Evolutionary conservation across 2,113 vertebrate genomes (phyloP).

Genomic region (Vulpes lagopus): DNA sequence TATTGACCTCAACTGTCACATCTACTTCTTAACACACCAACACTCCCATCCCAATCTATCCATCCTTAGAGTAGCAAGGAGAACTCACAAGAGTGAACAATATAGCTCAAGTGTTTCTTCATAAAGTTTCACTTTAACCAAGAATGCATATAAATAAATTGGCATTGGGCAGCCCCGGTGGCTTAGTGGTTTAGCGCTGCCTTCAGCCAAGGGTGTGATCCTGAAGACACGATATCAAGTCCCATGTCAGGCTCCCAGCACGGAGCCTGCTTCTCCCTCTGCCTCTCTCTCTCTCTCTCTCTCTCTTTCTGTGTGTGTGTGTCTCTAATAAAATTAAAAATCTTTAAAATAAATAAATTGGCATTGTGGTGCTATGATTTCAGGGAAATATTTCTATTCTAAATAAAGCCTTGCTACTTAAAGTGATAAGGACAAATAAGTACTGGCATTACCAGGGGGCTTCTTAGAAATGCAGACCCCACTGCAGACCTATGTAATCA

Average conservation of each 20-base stretch:
- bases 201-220: too few species aligned
- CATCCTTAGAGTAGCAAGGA: neutral
- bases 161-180: neutral
- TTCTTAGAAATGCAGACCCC: slow-evolving; percentile 29
- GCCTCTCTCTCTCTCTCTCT: too few species aligned
- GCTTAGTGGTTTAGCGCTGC: too few species aligned
- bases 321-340: too few species aligned
- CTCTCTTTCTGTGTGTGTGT: too few species aligned
- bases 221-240: too few species aligned
- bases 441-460: neutral
- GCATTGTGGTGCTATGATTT: slow-evolving; percentile 2
- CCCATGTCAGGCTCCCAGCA: too few species aligned
- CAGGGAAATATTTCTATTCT: slow-evolving; percentile 55
- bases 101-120: slow-evolving; percentile 16
- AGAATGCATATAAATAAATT: neutral
- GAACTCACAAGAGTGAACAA: slow-evolving; percentile 8
- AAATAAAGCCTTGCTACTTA: slow-evolving; percentile 51
- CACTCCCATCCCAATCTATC: neutral
- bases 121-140: slow-evolving; percentile 36
- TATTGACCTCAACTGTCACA: slow-evolving; percentile 43
- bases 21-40: neutral
- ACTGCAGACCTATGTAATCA: neutral
- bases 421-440: slow-evolving; percentile 29
- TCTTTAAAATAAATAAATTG: neutral
- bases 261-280: too few species aligned